These are phyloP conservation scores for Drosophila rubida DNA, from an alignment of 2,888 invertebrate genomes.

Conservation along the genomic window DNA sequence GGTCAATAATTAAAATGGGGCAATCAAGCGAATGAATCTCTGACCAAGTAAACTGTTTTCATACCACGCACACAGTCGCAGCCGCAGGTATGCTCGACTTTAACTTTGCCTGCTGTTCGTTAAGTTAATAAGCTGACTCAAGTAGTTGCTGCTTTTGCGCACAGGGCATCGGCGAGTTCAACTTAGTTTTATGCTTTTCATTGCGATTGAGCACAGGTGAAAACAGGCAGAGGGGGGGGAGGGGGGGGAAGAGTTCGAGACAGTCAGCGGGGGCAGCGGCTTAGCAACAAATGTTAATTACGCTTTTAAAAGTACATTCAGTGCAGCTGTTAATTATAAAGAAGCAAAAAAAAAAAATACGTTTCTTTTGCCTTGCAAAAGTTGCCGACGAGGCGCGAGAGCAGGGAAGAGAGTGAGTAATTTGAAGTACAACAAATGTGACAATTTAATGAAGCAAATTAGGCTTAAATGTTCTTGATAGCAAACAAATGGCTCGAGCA, in stretches of 20 bases:
- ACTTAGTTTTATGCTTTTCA: background rate
- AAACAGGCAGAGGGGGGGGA: background rate
- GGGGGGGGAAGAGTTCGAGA: background rate
- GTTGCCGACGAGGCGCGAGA: background rate
- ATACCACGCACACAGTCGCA: constrained; percentile 15
- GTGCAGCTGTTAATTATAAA: constrained; percentile 65
- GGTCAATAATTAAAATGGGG: constrained; percentile 65
- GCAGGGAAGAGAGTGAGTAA: background rate
- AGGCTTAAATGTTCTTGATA: constrained; percentile 73
- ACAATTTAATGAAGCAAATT: constrained; percentile 74
- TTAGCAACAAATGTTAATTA: constrained; percentile 58
- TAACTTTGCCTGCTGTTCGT: too few relatives aligned
- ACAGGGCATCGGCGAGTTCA: constrained; percentile 12
- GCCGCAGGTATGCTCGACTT: too few relatives aligned
- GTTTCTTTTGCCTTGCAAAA: background rate
- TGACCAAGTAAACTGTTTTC: constrained; percentile 61
- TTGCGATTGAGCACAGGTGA: constrained; percentile 30
- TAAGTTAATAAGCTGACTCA: too few relatives aligned
- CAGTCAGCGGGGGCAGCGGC: constrained; percentile 16
- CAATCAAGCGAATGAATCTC: constrained; percentile 46
- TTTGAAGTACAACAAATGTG: constrained; percentile 66
- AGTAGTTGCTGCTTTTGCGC: background rate
- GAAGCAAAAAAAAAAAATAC: constrained; percentile 9
- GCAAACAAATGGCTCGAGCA: constrained; percentile 63
- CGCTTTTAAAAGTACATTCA: constrained; percentile 34